Evolutionary conservation across 2,113 vertebrate genomes (phyloP).

Genomic region (Aepyceros melampus): DNA sequence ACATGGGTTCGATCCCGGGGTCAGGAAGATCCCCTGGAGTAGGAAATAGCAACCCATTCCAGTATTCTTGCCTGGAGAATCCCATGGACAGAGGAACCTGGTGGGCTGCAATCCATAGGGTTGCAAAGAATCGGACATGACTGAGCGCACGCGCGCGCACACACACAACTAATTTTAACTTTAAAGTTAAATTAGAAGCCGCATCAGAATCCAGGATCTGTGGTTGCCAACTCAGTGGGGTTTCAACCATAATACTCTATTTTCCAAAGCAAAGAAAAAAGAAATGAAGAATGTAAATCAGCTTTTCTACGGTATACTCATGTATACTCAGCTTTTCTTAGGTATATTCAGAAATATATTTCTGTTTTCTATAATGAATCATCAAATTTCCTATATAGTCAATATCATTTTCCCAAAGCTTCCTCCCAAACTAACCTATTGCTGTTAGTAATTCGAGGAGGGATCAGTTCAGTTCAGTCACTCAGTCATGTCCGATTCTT

Average conservation of each 20-base stretch:
- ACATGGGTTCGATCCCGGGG: not conserved
- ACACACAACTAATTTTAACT: not conserved
- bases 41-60: not conserved
- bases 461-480: not conserved
- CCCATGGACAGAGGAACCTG: not conserved
- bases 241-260: not conserved
- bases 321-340: not conserved
- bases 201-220: not conserved
- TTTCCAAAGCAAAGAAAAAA: not conserved
- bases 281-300: not conserved
- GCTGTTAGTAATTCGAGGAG: not conserved
- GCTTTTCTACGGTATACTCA: not conserved
- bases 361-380: not conserved
- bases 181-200: not conserved
- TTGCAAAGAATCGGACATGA: not conserved
- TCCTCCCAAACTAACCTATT: not conserved
- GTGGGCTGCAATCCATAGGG: not conserved
- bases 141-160: fast-evolving
- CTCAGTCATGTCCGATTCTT: fast-evolving
- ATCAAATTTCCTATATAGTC: not conserved
- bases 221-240: not conserved
- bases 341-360: not conserved
- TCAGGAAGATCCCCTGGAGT: not conserved
- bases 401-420: not conserved
- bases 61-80: not conserved